Percentiles rank a stretch among this genome's conserved stretches.
phyloP scores from a whole-genome alignment of 2,113 vertebrate species.

The Notarius quadriscutis region DNA sequence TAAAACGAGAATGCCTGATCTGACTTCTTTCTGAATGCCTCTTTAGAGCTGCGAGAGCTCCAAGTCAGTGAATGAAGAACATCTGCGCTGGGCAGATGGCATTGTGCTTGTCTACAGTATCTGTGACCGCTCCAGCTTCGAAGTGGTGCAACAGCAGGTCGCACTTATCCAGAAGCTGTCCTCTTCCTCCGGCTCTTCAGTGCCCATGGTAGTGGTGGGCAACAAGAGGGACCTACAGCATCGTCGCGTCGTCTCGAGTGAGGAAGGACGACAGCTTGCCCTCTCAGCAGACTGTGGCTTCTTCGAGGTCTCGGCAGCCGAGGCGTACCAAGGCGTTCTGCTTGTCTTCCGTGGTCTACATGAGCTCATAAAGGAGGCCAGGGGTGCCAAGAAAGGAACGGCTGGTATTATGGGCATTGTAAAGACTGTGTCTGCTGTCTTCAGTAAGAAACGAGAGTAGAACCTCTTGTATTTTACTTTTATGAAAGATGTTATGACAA shows the following conservation, averaged over 20 bases:
- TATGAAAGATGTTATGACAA: neutral
- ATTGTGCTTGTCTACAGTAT: constrained; percentile 71
- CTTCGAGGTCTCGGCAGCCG: constrained; percentile 69
- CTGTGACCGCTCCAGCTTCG: constrained; percentile 67
- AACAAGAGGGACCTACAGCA: constrained; percentile 70
- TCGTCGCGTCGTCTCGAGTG: constrained; percentile 61
- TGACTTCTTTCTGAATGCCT: neutral
- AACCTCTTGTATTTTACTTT: neutral
- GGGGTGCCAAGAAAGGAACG: constrained; percentile 55
- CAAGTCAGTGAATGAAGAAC: constrained; percentile 60
- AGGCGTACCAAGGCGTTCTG: constrained; percentile 66
- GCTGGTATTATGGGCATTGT: constrained; percentile 64
- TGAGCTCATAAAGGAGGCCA: constrained; percentile 58
- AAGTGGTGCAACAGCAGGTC: constrained; percentile 63
- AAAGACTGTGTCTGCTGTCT: constrained; percentile 65
- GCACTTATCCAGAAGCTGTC: constrained; percentile 59
- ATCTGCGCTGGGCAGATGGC: constrained; percentile 69
- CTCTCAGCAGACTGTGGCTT: constrained; percentile 62
- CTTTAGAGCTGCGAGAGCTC: constrained; percentile 54
- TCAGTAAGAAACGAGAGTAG: constrained; percentile 63
- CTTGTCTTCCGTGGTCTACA: constrained; percentile 67
- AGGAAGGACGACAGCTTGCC: constrained; percentile 64
- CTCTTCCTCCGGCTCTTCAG: neutral
- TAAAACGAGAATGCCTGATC: neutral
- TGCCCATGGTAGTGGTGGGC: constrained; percentile 64